Evolutionary conservation across 2,797 vertebrate genomes (phyloP), one percentile per base, ranked within the genome.

Genomic region (Chromis chromis): DNA sequence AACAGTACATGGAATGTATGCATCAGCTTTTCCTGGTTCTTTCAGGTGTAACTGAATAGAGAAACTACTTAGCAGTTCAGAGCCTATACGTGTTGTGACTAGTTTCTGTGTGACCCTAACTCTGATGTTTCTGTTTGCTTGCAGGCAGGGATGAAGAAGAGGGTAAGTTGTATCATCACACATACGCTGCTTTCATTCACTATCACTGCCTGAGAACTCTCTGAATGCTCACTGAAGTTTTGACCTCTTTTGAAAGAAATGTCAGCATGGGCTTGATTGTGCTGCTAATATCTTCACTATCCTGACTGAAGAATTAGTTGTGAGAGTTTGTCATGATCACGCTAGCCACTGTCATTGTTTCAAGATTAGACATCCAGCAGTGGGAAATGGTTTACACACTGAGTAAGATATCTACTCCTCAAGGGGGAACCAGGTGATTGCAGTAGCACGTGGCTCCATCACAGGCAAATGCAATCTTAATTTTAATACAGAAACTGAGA

Each of bases 131-230:
- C 5, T 82, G 14, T 84, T 54, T 87, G 12, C 61, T 77, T 86
- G 70, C 83, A 94, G 93, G 89, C 50, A 33, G 0, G 4, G 85
- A 81, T 6, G 81, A 85, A 1, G 92, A 87, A 55, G 83, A 93
- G 59, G 92, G 93, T 93, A 66, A 93, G 93, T 94, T n/a, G 4
- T 40, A 7, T 14, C 10, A 14, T 73, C 28, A 53, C 22, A 42
- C 17, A 12, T 11, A n/a, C 9, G 17, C 19, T 44, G 42, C 17
- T 44, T 44, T 63, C 40, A 49, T 44, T 66, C 16, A n/a, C 33
- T 17, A 7, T 48, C 28, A 55, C 73, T 63, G 74, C 59, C 58
- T 80, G 79, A 74, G 0, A 39, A 40, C 39, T 50, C n/a, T 65
- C n/a, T 65, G 73, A 75, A 70, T 79, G 68, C 62, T 60, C 58